These are phyloP conservation scores for Chloroclysta siterata DNA, from an alignment of 2,888 invertebrate species.

Conservation along the genomic window DNA sequence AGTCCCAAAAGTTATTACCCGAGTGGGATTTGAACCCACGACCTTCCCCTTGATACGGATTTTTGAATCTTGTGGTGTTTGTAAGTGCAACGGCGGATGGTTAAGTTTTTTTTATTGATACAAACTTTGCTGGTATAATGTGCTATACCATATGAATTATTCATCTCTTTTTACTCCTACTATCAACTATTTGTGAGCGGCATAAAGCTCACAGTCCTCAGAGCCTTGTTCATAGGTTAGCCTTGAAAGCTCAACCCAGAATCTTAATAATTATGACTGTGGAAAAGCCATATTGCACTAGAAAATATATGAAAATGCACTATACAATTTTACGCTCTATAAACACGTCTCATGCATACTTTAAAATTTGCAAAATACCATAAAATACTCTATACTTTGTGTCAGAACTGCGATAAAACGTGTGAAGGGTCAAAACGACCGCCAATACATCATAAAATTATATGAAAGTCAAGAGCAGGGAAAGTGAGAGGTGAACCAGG, in stretches of 20 bases:
- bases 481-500: constrained; percentile 78
- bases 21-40: no score
- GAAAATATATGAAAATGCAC: constrained; percentile 26
- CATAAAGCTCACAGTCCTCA: no score
- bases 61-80: no score
- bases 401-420: constrained; percentile 74
- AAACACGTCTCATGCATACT: constrained; percentile 63
- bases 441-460: constrained; percentile 83
- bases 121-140: no score
- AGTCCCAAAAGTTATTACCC: no score
- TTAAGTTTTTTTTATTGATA: no score
- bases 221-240: not conserved
- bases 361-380: constrained; percentile 63
- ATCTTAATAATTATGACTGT: no score
- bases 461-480: constrained; percentile 83
- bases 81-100: no score
- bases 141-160: no score
- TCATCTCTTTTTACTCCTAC: no score
- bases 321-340: constrained; percentile 57
- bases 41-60: no score
- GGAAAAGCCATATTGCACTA: not conserved
- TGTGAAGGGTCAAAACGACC: constrained; percentile 81
- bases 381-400: constrained; percentile 54
- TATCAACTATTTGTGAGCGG: no score
- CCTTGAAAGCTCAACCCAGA: not conserved